These are phyloP conservation scores for Aurelia sp. DNA, from an alignment of 30 jellyfish, hydroid and myxozoan species.

Conservation along the genomic window DNA sequence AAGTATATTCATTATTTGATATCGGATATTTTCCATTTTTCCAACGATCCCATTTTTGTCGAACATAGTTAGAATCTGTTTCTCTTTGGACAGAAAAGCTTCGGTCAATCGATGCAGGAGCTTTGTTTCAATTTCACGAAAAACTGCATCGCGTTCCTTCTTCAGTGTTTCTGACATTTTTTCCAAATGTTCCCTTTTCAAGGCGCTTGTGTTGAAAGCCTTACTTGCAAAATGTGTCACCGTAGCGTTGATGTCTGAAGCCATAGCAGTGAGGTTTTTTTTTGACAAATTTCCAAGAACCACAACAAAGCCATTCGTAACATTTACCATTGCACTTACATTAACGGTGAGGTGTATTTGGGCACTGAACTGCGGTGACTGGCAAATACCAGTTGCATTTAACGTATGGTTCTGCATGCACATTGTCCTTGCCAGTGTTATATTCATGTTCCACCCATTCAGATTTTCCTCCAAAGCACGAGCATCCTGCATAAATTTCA, in stretches of 20 bases:
- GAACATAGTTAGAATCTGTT: constrained; percentile 15
- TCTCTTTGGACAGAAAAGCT: background rate
- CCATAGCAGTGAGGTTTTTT: constrained; percentile 19
- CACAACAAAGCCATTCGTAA: background rate
- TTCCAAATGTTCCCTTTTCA: constrained; percentile 16
- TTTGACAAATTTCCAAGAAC: constrained; percentile 1
- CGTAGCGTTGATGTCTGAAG: background rate
- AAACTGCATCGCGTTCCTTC: constrained; percentile 15
- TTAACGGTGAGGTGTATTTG: background rate
- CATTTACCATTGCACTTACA: constrained; percentile 2
- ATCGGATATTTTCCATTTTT: background rate
- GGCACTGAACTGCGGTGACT: constrained; percentile 27
- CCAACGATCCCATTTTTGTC: constrained; percentile 25
- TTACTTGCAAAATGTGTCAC: background rate
- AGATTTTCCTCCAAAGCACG: constrained; percentile 5
- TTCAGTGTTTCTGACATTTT: background rate
- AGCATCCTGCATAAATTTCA: background rate
- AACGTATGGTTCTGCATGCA: constrained; percentile 11
- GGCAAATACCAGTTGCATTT: constrained; percentile 43
- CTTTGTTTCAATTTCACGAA: constrained; percentile 7
- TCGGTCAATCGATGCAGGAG: constrained; percentile 5
- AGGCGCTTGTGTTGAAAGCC: background rate
- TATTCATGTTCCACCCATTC: background rate
- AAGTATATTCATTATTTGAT: background rate
- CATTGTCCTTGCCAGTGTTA: background rate